Base-by-base conservation (phyloP, 2,888 invertebrate genomes). In the Druceiella hillmani region DNA sequence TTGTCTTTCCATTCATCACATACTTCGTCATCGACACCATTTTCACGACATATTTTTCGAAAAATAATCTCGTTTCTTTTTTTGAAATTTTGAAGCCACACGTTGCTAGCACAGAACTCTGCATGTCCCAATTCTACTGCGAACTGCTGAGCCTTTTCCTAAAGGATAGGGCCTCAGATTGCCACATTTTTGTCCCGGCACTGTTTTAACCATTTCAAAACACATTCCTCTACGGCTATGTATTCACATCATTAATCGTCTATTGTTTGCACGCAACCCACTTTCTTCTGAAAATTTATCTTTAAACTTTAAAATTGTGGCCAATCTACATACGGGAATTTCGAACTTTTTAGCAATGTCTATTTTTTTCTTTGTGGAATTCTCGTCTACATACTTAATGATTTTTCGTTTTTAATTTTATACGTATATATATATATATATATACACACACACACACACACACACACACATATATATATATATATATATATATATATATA, bases 21-120 rank as follows among this genome's bases (percentile, higher is more conserved):
- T 13, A 45, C 33, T 7, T 9, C n/a, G n/a, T n/a, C 38, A 9
- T 46, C 42, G 40, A 39, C 40, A 37, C 36, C 45, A 42, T 47
- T 47, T 47, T 52, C 47, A 38, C 46, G 48, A 30, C 46, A 46
- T 12, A 46, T 37, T 46, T 50, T 49, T 47, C 40, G 35, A 30
- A 49, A 50, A 44, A 43, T 40, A 39, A 52, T 17, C 6, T 44
- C 42, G 29, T 48, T 17, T 38, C 48, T 34, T 44, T 43, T 47
- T 43, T 45, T 49, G 26, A 49, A 50, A 33, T 40, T 43, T 45
- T 41, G 36, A 36, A 52, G 33, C 50, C 51, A 52, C 32, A 49
- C 47, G 29, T 48, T 45, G 41, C 37, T 43, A 12, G 41, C 33
- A 10, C 12, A 16, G 30, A 45, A 45, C 22, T 35, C 35, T 15